phyloP scores from a whole-genome alignment of 2,888 invertebrate genomes.

The Synergus gifuensis region DNA sequence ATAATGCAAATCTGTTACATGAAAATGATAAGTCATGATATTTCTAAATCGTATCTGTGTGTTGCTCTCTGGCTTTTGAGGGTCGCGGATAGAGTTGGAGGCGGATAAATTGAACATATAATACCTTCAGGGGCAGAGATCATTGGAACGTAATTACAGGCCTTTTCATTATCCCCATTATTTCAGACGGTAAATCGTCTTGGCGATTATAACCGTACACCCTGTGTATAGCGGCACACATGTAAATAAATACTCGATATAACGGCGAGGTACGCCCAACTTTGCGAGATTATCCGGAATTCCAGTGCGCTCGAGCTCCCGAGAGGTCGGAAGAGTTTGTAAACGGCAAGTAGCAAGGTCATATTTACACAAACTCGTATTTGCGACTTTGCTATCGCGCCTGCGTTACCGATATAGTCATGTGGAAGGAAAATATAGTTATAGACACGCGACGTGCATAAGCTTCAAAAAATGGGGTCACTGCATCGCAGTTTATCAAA shows the following conservation, averaged over 20 bases:
- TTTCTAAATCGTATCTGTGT: too few relatives aligned
- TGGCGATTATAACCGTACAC: slow-evolving; percentile 35
- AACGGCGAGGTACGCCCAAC: slow-evolving; percentile 62
- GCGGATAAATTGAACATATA: slow-evolving; percentile 12
- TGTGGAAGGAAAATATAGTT: slow-evolving; percentile 30
- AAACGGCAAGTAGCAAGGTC: slow-evolving; percentile 67
- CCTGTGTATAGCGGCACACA: slow-evolving; percentile 47
- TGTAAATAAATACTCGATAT: slow-evolving; percentile 62
- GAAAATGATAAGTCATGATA: too few relatives aligned
- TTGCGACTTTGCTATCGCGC: slow-evolving; percentile 51
- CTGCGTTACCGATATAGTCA: slow-evolving; percentile 26
- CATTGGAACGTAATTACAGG: slow-evolving; percentile 34
- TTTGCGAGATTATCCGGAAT: slow-evolving; percentile 62
- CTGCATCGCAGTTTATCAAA: slow-evolving; percentile 21
- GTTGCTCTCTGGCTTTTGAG: not conserved
- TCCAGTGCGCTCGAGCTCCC: slow-evolving; percentile 56
- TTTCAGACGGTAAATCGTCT: slow-evolving; percentile 40
- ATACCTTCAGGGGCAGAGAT: slow-evolving; percentile 2
- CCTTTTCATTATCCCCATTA: slow-evolving; percentile 41
- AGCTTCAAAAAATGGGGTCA: slow-evolving; percentile 31
- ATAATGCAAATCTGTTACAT: too few relatives aligned
- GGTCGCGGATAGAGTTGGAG: not conserved
- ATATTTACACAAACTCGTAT: slow-evolving; percentile 63
- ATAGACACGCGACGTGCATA: slow-evolving; percentile 8
- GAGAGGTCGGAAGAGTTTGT: slow-evolving; percentile 61